Evolutionary conservation across 1,140 invertebrate species (phyloP).

Genomic region (Trissolcus basalis): DNA sequence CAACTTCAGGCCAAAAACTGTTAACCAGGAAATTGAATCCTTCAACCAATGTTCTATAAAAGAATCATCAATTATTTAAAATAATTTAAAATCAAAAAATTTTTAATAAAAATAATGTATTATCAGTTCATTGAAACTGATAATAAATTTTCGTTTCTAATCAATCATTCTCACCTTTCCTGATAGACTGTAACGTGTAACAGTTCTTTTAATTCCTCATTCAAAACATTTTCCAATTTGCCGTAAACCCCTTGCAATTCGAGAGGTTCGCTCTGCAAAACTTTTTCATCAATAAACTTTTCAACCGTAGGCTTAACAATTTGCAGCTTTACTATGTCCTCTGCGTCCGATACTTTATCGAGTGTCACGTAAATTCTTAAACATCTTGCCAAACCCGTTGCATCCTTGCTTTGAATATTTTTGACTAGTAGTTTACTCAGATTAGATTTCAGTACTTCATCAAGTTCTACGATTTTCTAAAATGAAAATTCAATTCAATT

Average conservation of each 20-base stretch:
- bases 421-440: conserved; percentile 80
- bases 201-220: conserved; percentile 80
- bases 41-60: conserved; percentile 76
- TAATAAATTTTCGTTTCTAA: too few relatives aligned
- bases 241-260: conserved; percentile 85
- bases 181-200: conserved; percentile 79
- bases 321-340: conserved; percentile 82
- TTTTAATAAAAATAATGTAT: conserved; percentile 1
- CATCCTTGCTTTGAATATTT: conserved; percentile 77
- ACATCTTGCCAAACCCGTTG: conserved; percentile 78
- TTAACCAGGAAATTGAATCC: conserved; percentile 92
- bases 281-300: conserved; percentile 84
- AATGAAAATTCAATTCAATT: conserved; percentile 20
- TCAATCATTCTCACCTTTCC: conserved; percentile 75
- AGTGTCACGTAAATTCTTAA: conserved; percentile 82
- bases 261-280: conserved; percentile 82
- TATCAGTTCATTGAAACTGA: too few relatives aligned
- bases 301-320: conserved; percentile 84
- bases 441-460: conserved; percentile 77
- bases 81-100: conserved; percentile 8
- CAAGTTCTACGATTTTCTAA: conserved; percentile 74
- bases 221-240: conserved; percentile 84
- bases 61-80: conserved; percentile 9
- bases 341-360: conserved; percentile 82
- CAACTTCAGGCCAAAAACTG: conserved; percentile 92